These are phyloP conservation scores for Patella depressa DNA, from an alignment of 2,888 invertebrate species.

Conservation along the genomic window DNA sequence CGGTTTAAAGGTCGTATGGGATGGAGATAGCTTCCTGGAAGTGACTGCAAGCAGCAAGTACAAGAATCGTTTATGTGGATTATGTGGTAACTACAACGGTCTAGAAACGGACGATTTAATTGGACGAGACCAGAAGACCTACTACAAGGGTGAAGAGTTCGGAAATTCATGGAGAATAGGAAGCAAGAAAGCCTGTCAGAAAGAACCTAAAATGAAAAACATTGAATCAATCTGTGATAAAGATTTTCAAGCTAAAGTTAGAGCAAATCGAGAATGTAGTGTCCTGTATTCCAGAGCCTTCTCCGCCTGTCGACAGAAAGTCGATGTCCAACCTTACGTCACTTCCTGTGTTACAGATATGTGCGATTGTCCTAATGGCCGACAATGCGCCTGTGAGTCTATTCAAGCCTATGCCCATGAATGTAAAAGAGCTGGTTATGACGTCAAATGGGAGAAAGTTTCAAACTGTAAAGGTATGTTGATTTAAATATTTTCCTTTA, in stretches of 20 bases:
- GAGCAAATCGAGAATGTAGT: constrained; percentile 73
- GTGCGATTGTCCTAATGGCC: constrained; percentile 84
- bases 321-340: constrained; percentile 86
- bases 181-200: constrained; percentile 74
- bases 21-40: constrained; percentile 92
- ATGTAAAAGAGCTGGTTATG: constrained; percentile 83
- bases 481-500: too few relatives aligned
- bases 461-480: constrained; percentile 43
- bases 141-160: constrained; percentile 80
- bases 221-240: constrained; percentile 49
- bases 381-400: constrained; percentile 89
- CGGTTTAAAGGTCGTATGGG: constrained; percentile 91
- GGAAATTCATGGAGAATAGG: constrained; percentile 94
- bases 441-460: constrained; percentile 35
- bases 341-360: constrained; percentile 89
- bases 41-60: constrained; percentile 81
- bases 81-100: constrained; percentile 95
- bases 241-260: constrained; percentile 41
- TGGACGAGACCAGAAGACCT: constrained; percentile 72
- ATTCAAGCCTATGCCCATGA: constrained; percentile 91
- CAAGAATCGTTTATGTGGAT: constrained; percentile 86
- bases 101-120: constrained; percentile 86
- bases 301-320: constrained; percentile 82
- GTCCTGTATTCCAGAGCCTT: constrained; percentile 77
- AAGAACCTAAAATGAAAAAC: constrained; percentile 45